phyloP scores from a whole-genome alignment of 2,888 invertebrate genomes.

The Cheilosia scutellata region DNA sequence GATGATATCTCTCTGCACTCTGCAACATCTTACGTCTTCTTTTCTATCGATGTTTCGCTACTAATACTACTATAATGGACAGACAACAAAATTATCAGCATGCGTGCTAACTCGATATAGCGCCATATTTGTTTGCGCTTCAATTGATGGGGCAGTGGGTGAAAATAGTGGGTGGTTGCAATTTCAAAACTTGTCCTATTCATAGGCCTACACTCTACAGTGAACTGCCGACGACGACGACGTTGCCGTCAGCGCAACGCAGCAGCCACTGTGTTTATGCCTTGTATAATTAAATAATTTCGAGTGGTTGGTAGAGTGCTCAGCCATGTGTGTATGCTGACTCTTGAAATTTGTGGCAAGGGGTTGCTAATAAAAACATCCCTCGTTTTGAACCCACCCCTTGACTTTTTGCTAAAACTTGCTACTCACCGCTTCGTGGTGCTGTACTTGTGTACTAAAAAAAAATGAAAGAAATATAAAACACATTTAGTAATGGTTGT shows the following conservation, averaged over 20 bases:
- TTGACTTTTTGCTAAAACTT: background rate
- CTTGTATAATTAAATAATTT: slow-evolving; percentile 2
- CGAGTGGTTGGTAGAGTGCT: background rate
- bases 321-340: background rate
- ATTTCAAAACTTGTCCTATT: slow-evolving; percentile 4
- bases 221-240: too few relatives aligned
- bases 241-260: background rate
- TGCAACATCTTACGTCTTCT: slow-evolving; percentile 3
- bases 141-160: background rate
- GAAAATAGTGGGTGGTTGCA: slow-evolving; percentile 25
- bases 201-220: background rate
- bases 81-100: slow-evolving; percentile 17
- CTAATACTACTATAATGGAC: slow-evolving; percentile 14
- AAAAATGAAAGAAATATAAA: background rate
- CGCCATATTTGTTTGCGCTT: slow-evolving; percentile 51
- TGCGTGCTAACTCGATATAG: slow-evolving; percentile 38
- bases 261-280: background rate
- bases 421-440: slow-evolving; percentile 19
- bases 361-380: slow-evolving; percentile 21
- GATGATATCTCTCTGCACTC: background rate
- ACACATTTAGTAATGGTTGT: slow-evolving; percentile 5
- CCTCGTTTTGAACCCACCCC: slow-evolving; percentile 10
- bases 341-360: background rate
- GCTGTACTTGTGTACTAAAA: slow-evolving; percentile 13
- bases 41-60: background rate